Conservation (phyloP, 2,113 vertebrate species). For the Riparia riparia region DNA sequence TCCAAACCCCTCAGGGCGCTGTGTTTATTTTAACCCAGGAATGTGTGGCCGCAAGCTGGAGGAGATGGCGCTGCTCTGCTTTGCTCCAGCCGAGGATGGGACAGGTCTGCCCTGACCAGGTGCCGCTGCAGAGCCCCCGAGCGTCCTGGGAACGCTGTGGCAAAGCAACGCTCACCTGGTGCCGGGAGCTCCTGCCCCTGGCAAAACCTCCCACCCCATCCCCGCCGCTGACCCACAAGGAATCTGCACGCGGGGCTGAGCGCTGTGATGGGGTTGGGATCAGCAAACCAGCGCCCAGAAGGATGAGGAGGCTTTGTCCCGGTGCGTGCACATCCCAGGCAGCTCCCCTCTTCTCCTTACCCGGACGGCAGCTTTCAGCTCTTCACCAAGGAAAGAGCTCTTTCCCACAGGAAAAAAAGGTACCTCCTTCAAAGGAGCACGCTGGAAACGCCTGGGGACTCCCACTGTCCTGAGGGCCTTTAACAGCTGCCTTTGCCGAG, state of each 20-base stretch:
- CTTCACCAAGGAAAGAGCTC: neutral
- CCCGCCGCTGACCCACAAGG: fast-evolving
- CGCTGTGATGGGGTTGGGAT: fast-evolving
- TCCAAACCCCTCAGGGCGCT: neutral
- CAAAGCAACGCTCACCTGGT: fast-evolving
- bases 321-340: neutral
- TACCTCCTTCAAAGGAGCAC: neutral
- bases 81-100: neutral
- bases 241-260: neutral
- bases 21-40: neutral
- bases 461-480: neutral
- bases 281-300: fast-evolving
- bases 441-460: neutral
- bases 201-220: neutral
- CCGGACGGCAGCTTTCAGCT: neutral
- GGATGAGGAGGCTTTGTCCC: fast-evolving
- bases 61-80: neutral
- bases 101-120: fast-evolving
- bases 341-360: neutral
- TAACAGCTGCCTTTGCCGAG: neutral
- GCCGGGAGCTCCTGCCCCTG: neutral
- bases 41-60: neutral
- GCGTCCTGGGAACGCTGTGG: fast-evolving
- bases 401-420: neutral
- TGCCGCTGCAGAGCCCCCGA: fast-evolving